These are phyloP conservation scores for Pseudorhombus dupliciocellatus DNA, from an alignment of 2,113 vertebrate species.

Conservation along the genomic window DNA sequence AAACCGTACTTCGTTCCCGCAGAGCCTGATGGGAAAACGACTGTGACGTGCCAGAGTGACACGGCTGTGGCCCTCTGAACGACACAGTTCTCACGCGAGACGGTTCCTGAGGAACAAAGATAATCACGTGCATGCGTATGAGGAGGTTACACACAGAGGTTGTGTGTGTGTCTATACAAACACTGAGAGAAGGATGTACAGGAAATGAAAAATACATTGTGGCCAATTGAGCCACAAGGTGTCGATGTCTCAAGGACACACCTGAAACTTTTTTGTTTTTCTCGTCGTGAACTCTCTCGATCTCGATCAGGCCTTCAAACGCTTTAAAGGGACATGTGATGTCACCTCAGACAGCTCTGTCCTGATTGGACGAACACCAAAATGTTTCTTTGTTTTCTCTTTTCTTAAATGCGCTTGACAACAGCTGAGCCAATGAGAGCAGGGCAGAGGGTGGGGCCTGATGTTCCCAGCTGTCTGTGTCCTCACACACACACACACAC, in stretches of 20 bases:
- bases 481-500: conserved; percentile 7
- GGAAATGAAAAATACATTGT: neutral
- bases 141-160: neutral
- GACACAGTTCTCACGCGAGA: neutral
- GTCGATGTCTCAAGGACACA: neutral
- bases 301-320: conserved; percentile 60
- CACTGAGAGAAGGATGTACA: neutral
- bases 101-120: no score
- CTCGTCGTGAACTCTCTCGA: neutral
- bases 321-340: conserved; percentile 68
- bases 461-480: conserved; percentile 54
- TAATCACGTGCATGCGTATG: neutral
- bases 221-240: neutral
- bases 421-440: conserved; percentile 73
- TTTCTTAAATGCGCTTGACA: conserved; percentile 54
- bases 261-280: neutral
- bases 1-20: neutral
- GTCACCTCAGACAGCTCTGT: conserved; percentile 52
- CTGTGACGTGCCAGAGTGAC: neutral
- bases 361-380: conserved; percentile 58
- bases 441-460: conserved; percentile 25
- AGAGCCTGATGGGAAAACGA: neutral
- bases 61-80: neutral
- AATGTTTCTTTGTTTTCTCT: conserved; percentile 56
- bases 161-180: neutral